Percentiles rank a stretch among this genome's conserved stretches.
Evolutionary conservation across 2,797 vertebrate species (phyloP).

Genomic region (Psittacula derbiana): DNA sequence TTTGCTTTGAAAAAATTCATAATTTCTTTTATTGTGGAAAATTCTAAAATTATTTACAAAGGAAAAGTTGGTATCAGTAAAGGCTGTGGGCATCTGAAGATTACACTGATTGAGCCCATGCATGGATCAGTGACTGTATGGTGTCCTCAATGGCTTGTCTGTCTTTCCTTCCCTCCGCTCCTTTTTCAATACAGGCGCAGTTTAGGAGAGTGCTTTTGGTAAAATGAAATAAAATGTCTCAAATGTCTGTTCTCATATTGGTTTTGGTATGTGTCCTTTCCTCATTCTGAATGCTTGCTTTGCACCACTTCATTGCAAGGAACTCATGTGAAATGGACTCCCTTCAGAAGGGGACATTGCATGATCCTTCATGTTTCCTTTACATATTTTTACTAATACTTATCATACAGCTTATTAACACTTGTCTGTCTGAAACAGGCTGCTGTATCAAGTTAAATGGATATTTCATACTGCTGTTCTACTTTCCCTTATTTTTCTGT

Average conservation of each 20-base stretch:
- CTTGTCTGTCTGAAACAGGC: conserved; percentile 80
- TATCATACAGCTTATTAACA: conserved; percentile 87
- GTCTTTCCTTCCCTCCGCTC: conserved; percentile 72
- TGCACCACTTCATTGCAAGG: conserved; percentile 79
- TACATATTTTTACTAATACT: conserved; percentile 82
- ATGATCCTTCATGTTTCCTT: conserved; percentile 80
- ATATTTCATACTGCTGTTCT: conserved; percentile 32
- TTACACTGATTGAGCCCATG: conserved; percentile 77
- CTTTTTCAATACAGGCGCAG: conserved; percentile 81
- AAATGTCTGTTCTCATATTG: conserved; percentile 76
- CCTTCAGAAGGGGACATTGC: conserved; percentile 83
- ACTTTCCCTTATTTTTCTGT: conserved; percentile 64
- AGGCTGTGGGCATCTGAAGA: conserved; percentile 73
- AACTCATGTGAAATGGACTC: conserved; percentile 81
- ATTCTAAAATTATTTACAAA: conserved; percentile 50
- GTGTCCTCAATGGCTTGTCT: conserved; percentile 76
- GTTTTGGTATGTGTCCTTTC: conserved; percentile 75
- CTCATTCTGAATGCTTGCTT: conserved; percentile 81
- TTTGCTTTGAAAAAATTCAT: conserved; percentile 62
- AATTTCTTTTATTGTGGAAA: conserved; percentile 65
- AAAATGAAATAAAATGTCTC: conserved; percentile 73
- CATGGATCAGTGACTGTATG: conserved; percentile 80
- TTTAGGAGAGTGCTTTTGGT: conserved; percentile 79
- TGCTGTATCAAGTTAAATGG: conserved; percentile 73
- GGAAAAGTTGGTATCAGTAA: conserved; percentile 73